Conservation (phyloP, 92 coral and sea anemone species). For the Siderastrea radians region DNA sequence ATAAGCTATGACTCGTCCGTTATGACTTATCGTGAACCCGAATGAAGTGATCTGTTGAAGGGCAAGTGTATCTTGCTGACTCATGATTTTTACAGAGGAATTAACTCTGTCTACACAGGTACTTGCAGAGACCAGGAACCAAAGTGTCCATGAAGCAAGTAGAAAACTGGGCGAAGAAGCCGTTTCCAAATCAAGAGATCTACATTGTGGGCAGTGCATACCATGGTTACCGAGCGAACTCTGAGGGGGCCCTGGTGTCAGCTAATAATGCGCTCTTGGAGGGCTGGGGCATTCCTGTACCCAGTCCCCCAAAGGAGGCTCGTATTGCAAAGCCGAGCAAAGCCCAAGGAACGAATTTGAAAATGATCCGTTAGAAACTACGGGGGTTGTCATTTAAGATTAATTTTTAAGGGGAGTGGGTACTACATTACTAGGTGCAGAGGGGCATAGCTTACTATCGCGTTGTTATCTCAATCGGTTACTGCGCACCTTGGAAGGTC, state of each 20-base stretch:
- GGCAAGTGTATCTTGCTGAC: not conserved
- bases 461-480: too few relatives aligned
- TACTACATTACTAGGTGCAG: too few relatives aligned
- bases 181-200: slow-evolving; percentile 7
- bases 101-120: slow-evolving; percentile 2
- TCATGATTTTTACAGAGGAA: not conserved
- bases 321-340: too few relatives aligned
- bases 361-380: too few relatives aligned
- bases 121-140: slow-evolving; percentile 47
- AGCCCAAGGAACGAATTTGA: too few relatives aligned
- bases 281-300: slow-evolving; percentile 41
- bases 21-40: too few relatives aligned
- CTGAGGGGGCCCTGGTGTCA: slow-evolving; percentile 47
- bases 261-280: slow-evolving; percentile 38
- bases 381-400: too few relatives aligned
- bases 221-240: slow-evolving; percentile 49
- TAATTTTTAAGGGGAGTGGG: too few relatives aligned
- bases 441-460: too few relatives aligned
- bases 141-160: slow-evolving; percentile 40
- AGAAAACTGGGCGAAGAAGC: slow-evolving; percentile 43
- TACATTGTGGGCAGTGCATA: slow-evolving; percentile 49
- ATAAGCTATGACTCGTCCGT: too few relatives aligned
- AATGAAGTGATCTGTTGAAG: not conserved
- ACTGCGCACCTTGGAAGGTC: too few relatives aligned
- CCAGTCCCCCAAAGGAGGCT: not conserved